phyloP scores from a whole-genome alignment of 35 echinoderm and acorn worm species.

The Acanthaster planci region DNA sequence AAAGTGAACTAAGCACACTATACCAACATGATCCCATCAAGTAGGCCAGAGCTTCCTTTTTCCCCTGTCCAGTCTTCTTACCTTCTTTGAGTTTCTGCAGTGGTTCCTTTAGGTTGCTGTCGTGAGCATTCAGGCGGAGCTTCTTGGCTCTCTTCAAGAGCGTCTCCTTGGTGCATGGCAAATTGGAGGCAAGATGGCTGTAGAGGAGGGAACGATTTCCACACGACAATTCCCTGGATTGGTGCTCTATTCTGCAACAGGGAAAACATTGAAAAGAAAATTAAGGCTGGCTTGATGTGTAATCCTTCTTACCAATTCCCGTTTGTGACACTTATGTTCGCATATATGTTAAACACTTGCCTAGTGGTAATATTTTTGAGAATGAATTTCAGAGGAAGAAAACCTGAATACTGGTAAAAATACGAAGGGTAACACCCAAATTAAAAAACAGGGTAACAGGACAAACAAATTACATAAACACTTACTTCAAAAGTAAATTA shows the following conservation, averaged over 20 bases:
- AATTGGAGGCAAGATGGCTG: constrained; percentile 72
- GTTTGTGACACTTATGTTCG: too few relatives aligned
- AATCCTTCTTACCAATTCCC: too few relatives aligned
- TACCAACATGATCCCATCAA: too few relatives aligned
- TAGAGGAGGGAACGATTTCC: constrained; percentile 77
- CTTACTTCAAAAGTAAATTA: constrained; percentile 87
- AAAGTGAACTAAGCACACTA: not conserved
- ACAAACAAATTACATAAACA: constrained; percentile 1
- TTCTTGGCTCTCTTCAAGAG: constrained; percentile 97
- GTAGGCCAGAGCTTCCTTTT: too few relatives aligned
- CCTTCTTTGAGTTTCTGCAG: constrained; percentile 91
- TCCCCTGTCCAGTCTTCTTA: not conserved
- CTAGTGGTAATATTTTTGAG: too few relatives aligned
- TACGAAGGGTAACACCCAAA: not conserved
- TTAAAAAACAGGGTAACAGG: not conserved
- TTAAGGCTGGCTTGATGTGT: not conserved
- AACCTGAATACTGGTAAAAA: not conserved
- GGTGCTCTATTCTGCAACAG: constrained; percentile 75
- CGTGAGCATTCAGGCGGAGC: constrained; percentile 78
- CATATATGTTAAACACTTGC: too few relatives aligned
- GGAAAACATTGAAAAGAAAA: constrained; percentile 6
- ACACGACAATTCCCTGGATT: constrained; percentile 64
- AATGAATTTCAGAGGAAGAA: too few relatives aligned
- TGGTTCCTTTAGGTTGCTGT: constrained; percentile 84
- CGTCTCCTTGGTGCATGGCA: constrained; percentile 93